These are phyloP conservation scores for Sciurus niger DNA, from an alignment of 2,113 vertebrate species.

Conservation along the genomic window DNA sequence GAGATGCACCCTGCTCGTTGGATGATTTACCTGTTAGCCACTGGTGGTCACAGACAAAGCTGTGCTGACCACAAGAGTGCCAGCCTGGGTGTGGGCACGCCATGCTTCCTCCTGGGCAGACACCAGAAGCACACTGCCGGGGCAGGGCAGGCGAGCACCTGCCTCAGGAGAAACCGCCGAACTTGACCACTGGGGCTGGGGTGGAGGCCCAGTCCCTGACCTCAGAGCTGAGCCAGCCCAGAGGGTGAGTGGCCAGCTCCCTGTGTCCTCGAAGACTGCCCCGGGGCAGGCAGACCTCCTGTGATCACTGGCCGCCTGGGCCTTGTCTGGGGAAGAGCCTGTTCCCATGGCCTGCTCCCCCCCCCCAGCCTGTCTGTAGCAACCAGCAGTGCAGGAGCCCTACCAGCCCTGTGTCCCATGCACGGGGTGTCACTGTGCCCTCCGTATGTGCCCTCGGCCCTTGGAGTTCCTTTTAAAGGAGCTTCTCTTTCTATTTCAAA, in stretches of 20 bases:
- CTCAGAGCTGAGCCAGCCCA: not conserved
- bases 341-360: not conserved
- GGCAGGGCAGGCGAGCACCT: not conserved
- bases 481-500: not conserved
- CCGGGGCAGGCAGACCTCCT: no score
- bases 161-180: not conserved
- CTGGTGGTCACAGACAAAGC: no score
- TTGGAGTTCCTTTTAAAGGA: no score
- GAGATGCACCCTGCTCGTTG: rapidly evolving
- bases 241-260: not conserved
- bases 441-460: no score
- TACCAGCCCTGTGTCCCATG: no score
- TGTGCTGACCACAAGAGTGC: rapidly evolving
- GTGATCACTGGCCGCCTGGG: not conserved
- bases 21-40: rapidly evolving
- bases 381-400: no score
- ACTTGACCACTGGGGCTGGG: not conserved
- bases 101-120: not conserved
- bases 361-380: no score
- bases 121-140: no score
- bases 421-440: no score
- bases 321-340: not conserved
- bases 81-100: not conserved
- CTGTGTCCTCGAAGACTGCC: no score
- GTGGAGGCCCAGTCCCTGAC: no score